Percentiles rank a stretch among this genome's conserved stretches.
These are phyloP conservation scores for Lepidurus packardi DNA, from an alignment of 1,140 invertebrate genomes.

Conservation along the genomic window DNA sequence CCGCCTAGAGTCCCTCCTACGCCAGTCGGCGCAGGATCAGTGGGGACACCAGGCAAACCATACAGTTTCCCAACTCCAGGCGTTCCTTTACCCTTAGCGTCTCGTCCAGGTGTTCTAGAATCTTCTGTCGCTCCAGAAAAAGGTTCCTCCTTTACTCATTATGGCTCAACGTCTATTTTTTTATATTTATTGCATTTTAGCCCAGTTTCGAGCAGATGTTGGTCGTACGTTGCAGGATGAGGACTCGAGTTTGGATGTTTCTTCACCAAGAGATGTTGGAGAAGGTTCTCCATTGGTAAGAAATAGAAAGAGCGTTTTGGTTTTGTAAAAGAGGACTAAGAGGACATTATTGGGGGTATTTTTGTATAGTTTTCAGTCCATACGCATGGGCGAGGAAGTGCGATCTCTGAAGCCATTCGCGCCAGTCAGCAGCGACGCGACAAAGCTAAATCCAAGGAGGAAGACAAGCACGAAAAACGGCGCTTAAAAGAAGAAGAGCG, in stretches of 20 bases:
- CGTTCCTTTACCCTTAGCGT: slow-evolving; percentile 30
- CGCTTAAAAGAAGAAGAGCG: slow-evolving; percentile 64
- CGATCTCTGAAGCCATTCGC: neutral
- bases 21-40: slow-evolving; percentile 36
- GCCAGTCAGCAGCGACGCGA: slow-evolving; percentile 56
- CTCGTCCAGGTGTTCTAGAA: slow-evolving; percentile 22
- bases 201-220: slow-evolving; percentile 41
- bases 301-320: slow-evolving; percentile 28
- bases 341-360: neutral
- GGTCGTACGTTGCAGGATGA: slow-evolving; percentile 52
- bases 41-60: slow-evolving; percentile 3
- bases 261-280: slow-evolving; percentile 55
- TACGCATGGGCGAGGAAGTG: neutral
- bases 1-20: slow-evolving; percentile 70
- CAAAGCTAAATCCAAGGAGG: slow-evolving; percentile 68
- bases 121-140: slow-evolving; percentile 18
- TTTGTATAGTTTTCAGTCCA: neutral
- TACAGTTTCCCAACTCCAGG: slow-evolving; percentile 29
- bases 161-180: neutral
- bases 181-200: slow-evolving; percentile 20
- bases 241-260: slow-evolving; percentile 61
- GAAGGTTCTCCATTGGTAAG: slow-evolving; percentile 60
- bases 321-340: no score
- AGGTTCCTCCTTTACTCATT: slow-evolving; percentile 27
- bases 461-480: slow-evolving; percentile 68